A percentile compares a stretch with the other conserved stretches of the same genome.
Evolutionary conservation across 2,888 invertebrate species (phyloP).

Genomic region (Cosmia pyralina): DNA sequence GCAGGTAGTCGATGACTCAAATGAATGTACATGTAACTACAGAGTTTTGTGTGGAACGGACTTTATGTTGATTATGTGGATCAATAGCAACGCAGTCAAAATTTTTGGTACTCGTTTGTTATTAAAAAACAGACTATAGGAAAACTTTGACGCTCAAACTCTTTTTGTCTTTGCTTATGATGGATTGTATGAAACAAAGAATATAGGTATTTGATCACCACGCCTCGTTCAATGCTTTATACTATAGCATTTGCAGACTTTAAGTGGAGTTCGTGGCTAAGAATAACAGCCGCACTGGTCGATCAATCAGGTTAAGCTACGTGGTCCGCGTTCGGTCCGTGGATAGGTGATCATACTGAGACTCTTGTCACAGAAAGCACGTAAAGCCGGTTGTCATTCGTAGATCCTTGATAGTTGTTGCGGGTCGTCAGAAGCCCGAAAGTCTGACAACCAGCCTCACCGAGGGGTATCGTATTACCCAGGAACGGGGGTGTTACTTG

Average conservation of each 20-base stretch:
- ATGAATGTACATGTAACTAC: too few species aligned
- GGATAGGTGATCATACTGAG: not conserved
- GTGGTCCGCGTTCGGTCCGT: accelerated
- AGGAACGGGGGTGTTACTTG: too few species aligned
- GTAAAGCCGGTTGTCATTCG: not conserved
- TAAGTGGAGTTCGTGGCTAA: not conserved
- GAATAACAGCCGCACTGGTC: not conserved
- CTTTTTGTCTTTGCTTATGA: not conserved
- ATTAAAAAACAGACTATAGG: too few species aligned
- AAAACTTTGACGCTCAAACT: too few species aligned
- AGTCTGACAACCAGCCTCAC: not conserved
- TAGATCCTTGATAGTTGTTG: not conserved
- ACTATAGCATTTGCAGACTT: not conserved
- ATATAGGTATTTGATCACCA: not conserved
- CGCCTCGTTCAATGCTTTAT: not conserved
- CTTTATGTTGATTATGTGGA: too few species aligned
- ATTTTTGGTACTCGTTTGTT: too few species aligned
- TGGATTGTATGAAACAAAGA: not conserved
- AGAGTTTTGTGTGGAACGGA: too few species aligned
- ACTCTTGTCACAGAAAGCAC: not conserved
- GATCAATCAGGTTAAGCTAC: not conserved
- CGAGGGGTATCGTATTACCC: not conserved
- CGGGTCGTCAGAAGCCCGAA: not conserved
- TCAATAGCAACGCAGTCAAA: too few species aligned
- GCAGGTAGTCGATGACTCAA: too few species aligned